phyloP scores from a whole-genome alignment of 2,888 invertebrate genomes.

The Drosophila barbarae region DNA sequence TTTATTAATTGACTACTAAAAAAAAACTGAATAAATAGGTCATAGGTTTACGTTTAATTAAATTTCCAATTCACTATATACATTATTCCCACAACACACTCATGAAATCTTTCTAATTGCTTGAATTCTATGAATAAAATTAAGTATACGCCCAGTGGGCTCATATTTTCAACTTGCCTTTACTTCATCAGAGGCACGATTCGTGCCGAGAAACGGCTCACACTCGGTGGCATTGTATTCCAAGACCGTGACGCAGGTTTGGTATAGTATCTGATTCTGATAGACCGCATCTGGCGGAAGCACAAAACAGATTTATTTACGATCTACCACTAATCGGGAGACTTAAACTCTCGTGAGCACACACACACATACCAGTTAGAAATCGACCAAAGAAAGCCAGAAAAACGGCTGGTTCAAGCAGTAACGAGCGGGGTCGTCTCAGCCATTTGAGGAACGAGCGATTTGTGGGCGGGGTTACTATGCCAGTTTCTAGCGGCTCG shows the following conservation, averaged over 20 bases:
- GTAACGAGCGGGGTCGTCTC: conserved; percentile 56
- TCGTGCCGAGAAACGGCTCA: conserved; percentile 71
- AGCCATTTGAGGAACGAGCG: conserved; percentile 3
- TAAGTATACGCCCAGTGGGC: conserved; percentile 15
- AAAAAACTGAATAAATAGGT: no score
- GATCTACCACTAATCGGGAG: neutral
- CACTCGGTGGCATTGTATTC: conserved; percentile 83
- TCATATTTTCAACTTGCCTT: conserved; percentile 66
- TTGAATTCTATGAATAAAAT: conserved; percentile 5
- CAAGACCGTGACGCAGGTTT: conserved; percentile 84
- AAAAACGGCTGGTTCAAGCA: conserved; percentile 78
- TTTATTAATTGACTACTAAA: neutral
- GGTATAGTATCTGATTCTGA: conserved; percentile 85
- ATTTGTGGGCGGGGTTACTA: neutral
- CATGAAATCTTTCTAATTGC: conserved; percentile 23
- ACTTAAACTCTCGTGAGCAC: conserved; percentile 1
- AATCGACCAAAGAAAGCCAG: conserved; percentile 76
- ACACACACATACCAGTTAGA: conserved; percentile 74
- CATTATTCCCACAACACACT: neutral
- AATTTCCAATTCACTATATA: neutral
- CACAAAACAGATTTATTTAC: neutral
- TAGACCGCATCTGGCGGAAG: conserved; percentile 31
- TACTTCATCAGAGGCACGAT: conserved; percentile 81
- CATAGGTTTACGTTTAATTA: no score
- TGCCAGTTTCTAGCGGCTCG: conserved; percentile 18